Evolutionary conservation across 2,888 invertebrate species (phyloP).

Genomic region (Reticulitermes lucifugus): DNA sequence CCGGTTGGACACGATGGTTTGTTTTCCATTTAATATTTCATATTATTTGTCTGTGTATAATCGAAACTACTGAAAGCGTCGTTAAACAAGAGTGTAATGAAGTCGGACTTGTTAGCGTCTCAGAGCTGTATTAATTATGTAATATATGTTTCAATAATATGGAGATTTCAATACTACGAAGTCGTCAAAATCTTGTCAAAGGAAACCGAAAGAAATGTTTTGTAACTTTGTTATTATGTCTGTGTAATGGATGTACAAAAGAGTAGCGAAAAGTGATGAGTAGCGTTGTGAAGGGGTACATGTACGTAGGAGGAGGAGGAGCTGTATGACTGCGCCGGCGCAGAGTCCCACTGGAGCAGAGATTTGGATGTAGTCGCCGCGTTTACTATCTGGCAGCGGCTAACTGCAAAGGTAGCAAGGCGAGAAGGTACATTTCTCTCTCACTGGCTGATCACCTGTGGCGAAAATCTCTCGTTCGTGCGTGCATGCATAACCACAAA

Average conservation of each 20-base stretch:
- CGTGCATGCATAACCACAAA: neutral
- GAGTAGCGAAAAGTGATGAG: slow-evolving; percentile 6
- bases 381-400: neutral
- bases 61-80: no score
- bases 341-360: slow-evolving; percentile 17
- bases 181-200: no score
- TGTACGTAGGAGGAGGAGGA: slow-evolving; percentile 1
- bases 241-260: neutral
- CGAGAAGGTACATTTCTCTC: neutral
- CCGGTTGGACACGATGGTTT: no score
- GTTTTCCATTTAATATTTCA: no score
- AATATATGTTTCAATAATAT: no score
- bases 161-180: no score
- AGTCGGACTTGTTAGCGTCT: no score
- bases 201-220: no score
- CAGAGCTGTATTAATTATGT: no score
- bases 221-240: no score
- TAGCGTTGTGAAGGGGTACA: neutral
- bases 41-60: no score
- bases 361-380: neutral
- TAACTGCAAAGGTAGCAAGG: neutral
- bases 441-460: neutral
- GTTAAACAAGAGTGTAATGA: no score
- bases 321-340: slow-evolving; percentile 28
- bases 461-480: neutral